phyloP scores from a whole-genome alignment of 2,797 vertebrate species.

The Sebastes diaconus region DNA sequence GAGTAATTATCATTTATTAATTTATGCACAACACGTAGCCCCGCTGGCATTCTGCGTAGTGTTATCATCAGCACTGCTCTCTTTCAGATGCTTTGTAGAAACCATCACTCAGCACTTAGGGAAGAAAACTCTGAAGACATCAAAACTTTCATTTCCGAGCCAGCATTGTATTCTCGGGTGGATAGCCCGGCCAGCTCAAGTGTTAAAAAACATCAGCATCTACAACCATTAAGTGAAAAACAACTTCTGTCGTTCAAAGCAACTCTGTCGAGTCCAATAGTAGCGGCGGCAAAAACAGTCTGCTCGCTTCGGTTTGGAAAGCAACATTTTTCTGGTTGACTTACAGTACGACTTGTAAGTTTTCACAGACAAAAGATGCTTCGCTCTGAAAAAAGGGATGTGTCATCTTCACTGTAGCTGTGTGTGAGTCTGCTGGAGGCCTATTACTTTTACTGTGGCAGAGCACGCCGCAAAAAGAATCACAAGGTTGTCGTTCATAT shows the following conservation, averaged over 20 bases:
- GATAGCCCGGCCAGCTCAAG: neutral
- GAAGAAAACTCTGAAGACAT: neutral
- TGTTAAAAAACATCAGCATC: constrained; percentile 10
- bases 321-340: constrained; percentile 26
- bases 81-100: constrained; percentile 13
- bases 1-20: constrained; percentile 58
- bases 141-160: neutral
- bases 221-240: constrained; percentile 10
- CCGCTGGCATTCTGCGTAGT: constrained; percentile 2
- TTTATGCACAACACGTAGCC: constrained; percentile 35
- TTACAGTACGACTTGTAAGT: neutral
- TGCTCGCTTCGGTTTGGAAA: neutral
- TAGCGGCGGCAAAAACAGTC: neutral
- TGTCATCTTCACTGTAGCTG: constrained; percentile 8
- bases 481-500: neutral
- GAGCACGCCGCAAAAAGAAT: neutral
- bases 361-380: constrained; percentile 9
- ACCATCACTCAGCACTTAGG: constrained; percentile 28
- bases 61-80: constrained; percentile 23
- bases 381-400: neutral
- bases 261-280: neutral
- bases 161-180: neutral
- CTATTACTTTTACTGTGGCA: neutral
- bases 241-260: constrained; percentile 11
- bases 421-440: neutral